Conservation (phyloP, 1,140 invertebrate genomes). For the Drosophila sechellia region DNA sequence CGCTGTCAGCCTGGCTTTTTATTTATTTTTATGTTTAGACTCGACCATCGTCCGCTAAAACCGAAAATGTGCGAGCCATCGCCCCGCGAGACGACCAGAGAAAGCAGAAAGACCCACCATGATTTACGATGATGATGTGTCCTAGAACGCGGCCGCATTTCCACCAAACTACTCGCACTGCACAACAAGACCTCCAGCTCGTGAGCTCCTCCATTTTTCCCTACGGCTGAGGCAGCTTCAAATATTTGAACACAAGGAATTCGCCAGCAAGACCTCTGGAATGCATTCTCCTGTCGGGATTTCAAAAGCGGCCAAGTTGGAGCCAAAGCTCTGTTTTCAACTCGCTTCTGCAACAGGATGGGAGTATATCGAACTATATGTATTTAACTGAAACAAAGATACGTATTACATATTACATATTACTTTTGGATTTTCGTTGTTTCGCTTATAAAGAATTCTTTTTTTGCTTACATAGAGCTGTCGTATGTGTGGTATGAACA, state of each 20-base stretch:
- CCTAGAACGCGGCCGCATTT: constrained; percentile 57
- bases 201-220: not conserved
- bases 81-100: constrained; percentile 46
- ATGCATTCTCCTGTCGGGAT: constrained; percentile 32
- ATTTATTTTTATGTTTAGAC: constrained; percentile 82
- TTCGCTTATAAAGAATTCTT: too few species aligned
- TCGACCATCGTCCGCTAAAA: constrained; percentile 57
- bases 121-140: constrained; percentile 83
- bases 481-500: too few species aligned
- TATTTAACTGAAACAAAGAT: not conserved
- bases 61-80: constrained; percentile 49
- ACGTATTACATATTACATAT: too few species aligned
- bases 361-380: not conserved
- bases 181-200: constrained; percentile 35
- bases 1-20: constrained; percentile 70
- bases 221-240: constrained; percentile 21
- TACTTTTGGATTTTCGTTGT: too few species aligned
- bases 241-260: constrained; percentile 49
- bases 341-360: not conserved
- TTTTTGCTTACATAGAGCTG: too few species aligned
- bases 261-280: constrained; percentile 39
- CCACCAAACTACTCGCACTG: constrained; percentile 37
- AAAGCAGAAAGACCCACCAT: constrained; percentile 71
- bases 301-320: constrained; percentile 4
- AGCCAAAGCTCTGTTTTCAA: constrained; percentile 1